Evolutionary conservation across 2,888 invertebrate genomes (phyloP).

Genomic region (Thera britannica): DNA sequence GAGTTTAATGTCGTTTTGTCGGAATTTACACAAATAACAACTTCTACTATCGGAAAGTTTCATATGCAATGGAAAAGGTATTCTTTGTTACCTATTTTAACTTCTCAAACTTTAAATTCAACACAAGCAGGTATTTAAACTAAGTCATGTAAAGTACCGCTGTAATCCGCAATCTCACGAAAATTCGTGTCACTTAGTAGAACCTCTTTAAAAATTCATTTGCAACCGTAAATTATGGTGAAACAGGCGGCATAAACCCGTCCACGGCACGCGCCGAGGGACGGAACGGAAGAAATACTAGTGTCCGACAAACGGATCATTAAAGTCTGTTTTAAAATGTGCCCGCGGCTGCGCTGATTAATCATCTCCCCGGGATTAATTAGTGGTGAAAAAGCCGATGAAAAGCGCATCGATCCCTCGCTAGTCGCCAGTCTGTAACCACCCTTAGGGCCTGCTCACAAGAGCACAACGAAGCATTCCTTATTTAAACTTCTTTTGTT

Average conservation of each 20-base stretch:
- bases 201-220: constrained; percentile 57
- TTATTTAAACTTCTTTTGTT: constrained; percentile 17
- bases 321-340: constrained; percentile 71
- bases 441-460: constrained; percentile 48
- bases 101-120: not conserved
- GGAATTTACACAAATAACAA: too few relatives aligned
- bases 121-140: constrained; percentile 12
- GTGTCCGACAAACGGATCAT: constrained; percentile 74
- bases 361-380: constrained; percentile 77
- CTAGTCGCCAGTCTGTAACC: constrained; percentile 50
- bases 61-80: not conserved
- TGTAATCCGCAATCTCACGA: constrained; percentile 26
- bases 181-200: constrained; percentile 43
- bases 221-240: constrained; percentile 58
- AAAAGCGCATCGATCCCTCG: constrained; percentile 58
- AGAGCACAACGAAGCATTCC: not conserved
- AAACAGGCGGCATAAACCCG: constrained; percentile 61
- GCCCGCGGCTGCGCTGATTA: constrained; percentile 71
- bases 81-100: not conserved
- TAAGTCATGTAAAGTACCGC: constrained; percentile 19
- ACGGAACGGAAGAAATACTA: constrained; percentile 60
- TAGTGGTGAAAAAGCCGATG: constrained; percentile 64
- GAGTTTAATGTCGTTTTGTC: too few relatives aligned
- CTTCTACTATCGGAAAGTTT: not conserved
- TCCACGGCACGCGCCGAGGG: constrained; percentile 59